These are phyloP conservation scores for Ceratothoa steindachneri DNA, from an alignment of 2,888 invertebrate genomes.

Conservation along the genomic window DNA sequence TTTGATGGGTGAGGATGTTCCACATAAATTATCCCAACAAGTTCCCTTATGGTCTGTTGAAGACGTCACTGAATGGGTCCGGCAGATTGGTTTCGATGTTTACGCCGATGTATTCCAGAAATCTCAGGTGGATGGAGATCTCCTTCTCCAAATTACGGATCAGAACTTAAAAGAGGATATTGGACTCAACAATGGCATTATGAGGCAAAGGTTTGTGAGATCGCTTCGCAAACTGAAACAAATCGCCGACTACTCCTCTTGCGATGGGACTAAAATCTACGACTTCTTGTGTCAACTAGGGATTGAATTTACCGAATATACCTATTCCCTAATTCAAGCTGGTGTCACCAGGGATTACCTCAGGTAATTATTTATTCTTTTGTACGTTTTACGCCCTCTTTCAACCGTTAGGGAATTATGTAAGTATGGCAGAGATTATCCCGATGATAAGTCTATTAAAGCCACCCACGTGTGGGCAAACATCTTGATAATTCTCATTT, in stretches of 20 bases:
- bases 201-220: constrained; percentile 83
- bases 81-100: constrained; percentile 86
- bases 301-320: constrained; percentile 88
- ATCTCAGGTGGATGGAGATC: constrained; percentile 93
- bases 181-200: constrained; percentile 86
- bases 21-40: constrained; percentile 95
- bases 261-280: constrained; percentile 85
- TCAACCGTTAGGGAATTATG: too few relatives aligned
- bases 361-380: constrained; percentile 53
- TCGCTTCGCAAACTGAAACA: constrained; percentile 88
- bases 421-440: too few relatives aligned
- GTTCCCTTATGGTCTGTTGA: constrained; percentile 96
- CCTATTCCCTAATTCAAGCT: constrained; percentile 91
- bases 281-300: constrained; percentile 77
- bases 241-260: constrained; percentile 93
- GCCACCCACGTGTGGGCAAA: not conserved
- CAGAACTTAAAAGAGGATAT: constrained; percentile 89
- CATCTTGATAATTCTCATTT: constrained; percentile 16
- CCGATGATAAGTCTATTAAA: not conserved
- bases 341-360: constrained; percentile 89
- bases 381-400: not conserved
- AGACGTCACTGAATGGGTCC: constrained; percentile 97
- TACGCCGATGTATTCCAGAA: constrained; percentile 78
- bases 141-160: constrained; percentile 84
- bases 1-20: constrained; percentile 92